Percentiles rank a stretch among this genome's conserved stretches.
These are phyloP conservation scores for Lutraria lutraria DNA, from an alignment of 2,888 invertebrate species.

Conservation along the genomic window DNA sequence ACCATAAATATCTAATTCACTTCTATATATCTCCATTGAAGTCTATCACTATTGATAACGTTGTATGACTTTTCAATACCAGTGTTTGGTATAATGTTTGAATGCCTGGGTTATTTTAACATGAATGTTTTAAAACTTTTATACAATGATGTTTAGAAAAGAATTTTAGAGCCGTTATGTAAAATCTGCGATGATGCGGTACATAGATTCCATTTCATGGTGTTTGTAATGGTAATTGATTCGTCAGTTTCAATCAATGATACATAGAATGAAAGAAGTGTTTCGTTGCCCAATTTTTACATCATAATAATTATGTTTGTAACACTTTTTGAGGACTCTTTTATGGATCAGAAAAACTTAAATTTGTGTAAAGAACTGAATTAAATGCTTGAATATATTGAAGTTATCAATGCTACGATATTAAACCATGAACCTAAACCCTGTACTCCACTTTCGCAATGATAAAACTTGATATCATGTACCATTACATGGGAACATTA, in stretches of 20 bases:
- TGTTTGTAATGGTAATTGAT: background rate
- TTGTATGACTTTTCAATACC: background rate
- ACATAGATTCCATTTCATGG: background rate
- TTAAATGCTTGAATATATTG: too few relatives aligned
- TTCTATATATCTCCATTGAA: constrained; percentile 3
- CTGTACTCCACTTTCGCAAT: too few relatives aligned
- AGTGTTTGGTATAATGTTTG: background rate
- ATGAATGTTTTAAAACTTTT: background rate
- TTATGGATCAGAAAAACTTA: too few relatives aligned
- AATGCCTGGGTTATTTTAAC: background rate
- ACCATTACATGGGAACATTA: too few relatives aligned
- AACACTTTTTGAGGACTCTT: too few relatives aligned
- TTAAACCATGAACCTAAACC: too few relatives aligned
- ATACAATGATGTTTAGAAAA: background rate
- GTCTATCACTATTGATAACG: background rate
- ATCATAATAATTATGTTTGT: background rate
- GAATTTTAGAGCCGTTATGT: background rate
- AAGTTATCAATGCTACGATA: too few relatives aligned
- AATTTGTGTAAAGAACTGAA: too few relatives aligned
- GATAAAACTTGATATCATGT: too few relatives aligned
- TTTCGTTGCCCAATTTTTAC: background rate
- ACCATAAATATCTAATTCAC: constrained; percentile 3
- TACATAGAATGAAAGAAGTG: background rate
- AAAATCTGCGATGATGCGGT: background rate
- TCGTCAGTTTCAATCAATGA: background rate